Base-by-base conservation (phyloP, 1,140 invertebrate genomes). In the Scaptomyza graminum region DNA sequence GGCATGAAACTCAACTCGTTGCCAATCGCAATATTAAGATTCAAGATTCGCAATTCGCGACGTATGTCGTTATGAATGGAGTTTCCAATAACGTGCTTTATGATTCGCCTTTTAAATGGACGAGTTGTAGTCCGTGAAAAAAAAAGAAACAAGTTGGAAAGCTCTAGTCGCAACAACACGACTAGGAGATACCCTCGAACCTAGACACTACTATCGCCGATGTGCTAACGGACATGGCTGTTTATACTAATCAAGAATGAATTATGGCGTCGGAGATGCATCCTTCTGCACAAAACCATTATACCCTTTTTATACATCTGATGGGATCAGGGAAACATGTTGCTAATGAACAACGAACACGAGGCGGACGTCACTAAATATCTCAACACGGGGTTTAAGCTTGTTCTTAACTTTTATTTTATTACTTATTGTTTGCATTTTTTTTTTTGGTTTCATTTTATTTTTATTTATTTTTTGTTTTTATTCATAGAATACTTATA, bases 31-130 rank as follows among this genome's bases (percentile, higher is more conserved):
- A 59, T 41, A 5, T 6, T 9, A 50, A 15, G 15, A n/a, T 49
- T n/a, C 41, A 43, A 39, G 18, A 50, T 39, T 67, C 74, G 65
- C 63, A 60, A 69, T 65, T 39, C 71, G 57, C 57, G 6, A 9
- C 28, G n/a, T 11, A 34, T 34, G 12, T 22, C 37, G 13, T 84
- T 79, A 79, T 79, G 80, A 83, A 84, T 84, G 80, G 80, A 67
- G 56, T 64, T 63, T 67, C 63, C 54, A 56, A 64, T 64, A 75
- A 67, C 54, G 54, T 72, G 78, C 56, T 60, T 44, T 76, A 72
- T 61, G 46, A 11, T 52, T 61, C 34, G 61, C 22, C 49, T 54
- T 67, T 79, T 44, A 62, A 61, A 55, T 41, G 16, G 15, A 13
- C 28, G 4, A 31, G 37, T 22, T 28, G 28, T 18, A 41, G 37